Evolutionary conservation across 2,113 vertebrate genomes (phyloP).

Genomic region (Arothron firmamentum): DNA sequence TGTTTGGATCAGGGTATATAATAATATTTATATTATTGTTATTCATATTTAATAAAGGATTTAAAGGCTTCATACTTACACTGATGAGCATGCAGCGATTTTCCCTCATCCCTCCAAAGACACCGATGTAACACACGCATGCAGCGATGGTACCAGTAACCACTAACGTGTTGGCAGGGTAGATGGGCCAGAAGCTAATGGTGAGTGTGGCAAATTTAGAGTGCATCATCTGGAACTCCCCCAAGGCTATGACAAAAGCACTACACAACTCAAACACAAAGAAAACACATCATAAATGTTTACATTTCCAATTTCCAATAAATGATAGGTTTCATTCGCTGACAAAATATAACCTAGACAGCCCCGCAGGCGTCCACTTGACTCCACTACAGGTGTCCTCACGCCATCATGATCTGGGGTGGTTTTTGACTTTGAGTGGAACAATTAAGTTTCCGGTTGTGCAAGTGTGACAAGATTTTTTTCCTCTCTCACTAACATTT

Average conservation of each 20-base stretch:
- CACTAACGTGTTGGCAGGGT: conserved; percentile 73
- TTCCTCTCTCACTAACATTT: no score
- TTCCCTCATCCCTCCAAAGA: conserved; percentile 78
- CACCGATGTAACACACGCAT: conserved; percentile 79
- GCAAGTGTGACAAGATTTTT: no score
- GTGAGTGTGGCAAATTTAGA: conserved; percentile 67
- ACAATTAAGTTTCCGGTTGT: no score
- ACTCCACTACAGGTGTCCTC: no score
- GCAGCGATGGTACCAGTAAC: conserved; percentile 76
- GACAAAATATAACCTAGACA: no score
- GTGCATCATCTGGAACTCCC: conserved; percentile 66
- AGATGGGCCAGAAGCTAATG: conserved; percentile 70
- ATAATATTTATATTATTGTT: background rate
- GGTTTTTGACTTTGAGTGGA: no score
- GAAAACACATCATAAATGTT: background rate
- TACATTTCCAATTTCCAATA: no score
- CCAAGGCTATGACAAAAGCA: conserved; percentile 66
- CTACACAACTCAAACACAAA: conserved; percentile 68
- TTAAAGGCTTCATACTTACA: conserved; percentile 60
- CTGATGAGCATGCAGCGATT: conserved; percentile 79
- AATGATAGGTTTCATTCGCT: no score
- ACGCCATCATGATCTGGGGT: no score
- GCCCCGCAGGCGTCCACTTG: no score
- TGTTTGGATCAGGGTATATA: background rate
- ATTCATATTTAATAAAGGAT: background rate